phyloP scores from a whole-genome alignment of 2,797 vertebrate species.

The Thripadectes ignobilis region DNA sequence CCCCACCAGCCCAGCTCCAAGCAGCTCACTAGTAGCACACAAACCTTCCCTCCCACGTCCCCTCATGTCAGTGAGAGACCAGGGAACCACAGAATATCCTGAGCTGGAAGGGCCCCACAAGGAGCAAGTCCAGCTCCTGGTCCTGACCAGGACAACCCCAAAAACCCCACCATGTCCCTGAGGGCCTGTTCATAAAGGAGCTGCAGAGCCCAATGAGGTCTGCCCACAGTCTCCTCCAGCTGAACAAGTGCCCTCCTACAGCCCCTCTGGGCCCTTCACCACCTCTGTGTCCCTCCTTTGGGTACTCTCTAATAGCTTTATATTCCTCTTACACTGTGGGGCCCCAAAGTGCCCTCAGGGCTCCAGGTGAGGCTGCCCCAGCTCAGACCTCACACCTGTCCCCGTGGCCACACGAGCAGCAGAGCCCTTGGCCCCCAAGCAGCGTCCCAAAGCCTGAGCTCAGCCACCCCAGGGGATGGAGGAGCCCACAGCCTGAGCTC shows the following conservation, averaged over 20 bases:
- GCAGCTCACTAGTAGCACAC: neutral
- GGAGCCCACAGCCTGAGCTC: neutral
- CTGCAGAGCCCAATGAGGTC: neutral
- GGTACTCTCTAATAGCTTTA: neutral
- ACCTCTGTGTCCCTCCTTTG: neutral
- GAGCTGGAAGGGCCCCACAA: neutral
- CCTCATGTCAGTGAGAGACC: neutral
- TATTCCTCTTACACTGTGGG: neutral
- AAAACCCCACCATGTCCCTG: neutral
- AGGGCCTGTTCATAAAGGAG: neutral
- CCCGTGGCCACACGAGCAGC: neutral
- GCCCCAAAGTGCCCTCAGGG: neutral
- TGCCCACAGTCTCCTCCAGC: neutral
- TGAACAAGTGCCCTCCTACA: neutral
- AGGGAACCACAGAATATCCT: neutral
- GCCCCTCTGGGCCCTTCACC: neutral
- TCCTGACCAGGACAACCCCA: neutral
- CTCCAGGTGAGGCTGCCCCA: fast-evolving
- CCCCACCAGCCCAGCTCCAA: neutral
- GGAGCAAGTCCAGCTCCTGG: neutral
- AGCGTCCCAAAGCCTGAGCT: neutral
- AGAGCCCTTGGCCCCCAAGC: neutral
- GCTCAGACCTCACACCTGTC: neutral
- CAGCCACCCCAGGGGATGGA: fast-evolving
- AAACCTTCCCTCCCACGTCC: fast-evolving